Evolutionary conservation across 2,113 vertebrate genomes (phyloP), one percentile per base, ranked within the genome.

Genomic region (Oriolus oriolus): DNA sequence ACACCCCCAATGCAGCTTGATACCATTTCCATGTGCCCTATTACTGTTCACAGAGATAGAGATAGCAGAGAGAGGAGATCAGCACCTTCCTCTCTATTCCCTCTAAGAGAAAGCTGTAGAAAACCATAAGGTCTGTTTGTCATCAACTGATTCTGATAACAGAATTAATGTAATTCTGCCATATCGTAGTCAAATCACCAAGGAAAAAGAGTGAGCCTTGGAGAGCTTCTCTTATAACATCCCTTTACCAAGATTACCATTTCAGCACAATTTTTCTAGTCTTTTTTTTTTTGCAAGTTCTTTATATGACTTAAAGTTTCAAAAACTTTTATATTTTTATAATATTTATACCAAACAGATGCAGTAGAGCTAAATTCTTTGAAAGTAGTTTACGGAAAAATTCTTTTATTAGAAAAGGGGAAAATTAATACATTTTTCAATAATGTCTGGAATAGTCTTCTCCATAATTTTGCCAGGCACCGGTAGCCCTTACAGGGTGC

Each of bases 1-100:
- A 59, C 22, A 17, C 1, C 1, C 14, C 12, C 2, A 0, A 8
- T 49, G 26, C 31, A 73, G 14, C 14, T 42, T 57, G 35, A 44
- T 31, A 16, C 10, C 8, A 33, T 50, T 56, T 88, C 31, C 35
- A 21, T 35, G 21, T 35, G 26, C 11, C 26, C 11, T 49, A 26
- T 17, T 35, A 35, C 16, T 22, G 30, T 6, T 41, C 35, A 31
- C 16, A n/a, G n/a, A n/a, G n/a, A n/a, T n/a, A n/a, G n/a, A n/a
- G n/a, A n/a, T n/a, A n/a, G n/a, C 35, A 49, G n/a, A 78, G 18
- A 33, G 28, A 39, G 6, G 27, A n/a, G 16, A 61, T 41, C 24
- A 63, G 20, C 30, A 47, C 24, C 24, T 30, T 20, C 13, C 16
- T 27, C n/a, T 71, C 41, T 60, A 63, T 20, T 79, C 20, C 9